Evolutionary conservation across 2,797 vertebrate species (phyloP).

Genomic region (Sebastes steindachneri): DNA sequence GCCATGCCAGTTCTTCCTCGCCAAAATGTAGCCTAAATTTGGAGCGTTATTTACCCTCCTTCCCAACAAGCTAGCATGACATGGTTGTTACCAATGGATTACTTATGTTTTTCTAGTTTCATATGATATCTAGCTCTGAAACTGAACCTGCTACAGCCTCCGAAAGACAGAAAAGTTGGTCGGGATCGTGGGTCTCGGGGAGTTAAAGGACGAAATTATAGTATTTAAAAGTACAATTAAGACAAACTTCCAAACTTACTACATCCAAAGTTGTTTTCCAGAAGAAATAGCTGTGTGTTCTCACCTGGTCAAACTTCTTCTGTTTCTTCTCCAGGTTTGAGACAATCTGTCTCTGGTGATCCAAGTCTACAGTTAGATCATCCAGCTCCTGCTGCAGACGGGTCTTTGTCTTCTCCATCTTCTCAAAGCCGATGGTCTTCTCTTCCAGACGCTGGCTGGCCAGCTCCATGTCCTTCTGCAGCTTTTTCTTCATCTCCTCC

Average conservation of each 20-base stretch:
- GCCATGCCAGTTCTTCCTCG: too few species aligned
- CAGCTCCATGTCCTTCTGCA: slow-evolving; percentile 92
- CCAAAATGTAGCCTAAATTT: too few species aligned
- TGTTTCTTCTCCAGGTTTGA: slow-evolving; percentile 96
- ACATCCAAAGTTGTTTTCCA: neutral
- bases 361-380: slow-evolving; percentile 92
- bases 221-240: neutral
- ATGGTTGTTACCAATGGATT: too few species aligned
- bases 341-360: slow-evolving; percentile 94
- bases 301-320: slow-evolving; percentile 97
- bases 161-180: too few species aligned
- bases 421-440: slow-evolving; percentile 91
- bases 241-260: neutral
- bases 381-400: slow-evolving; percentile 95
- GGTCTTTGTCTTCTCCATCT: slow-evolving; percentile 96
- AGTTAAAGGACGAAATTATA: neutral
- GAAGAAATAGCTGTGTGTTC: neutral
- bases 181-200: too few species aligned
- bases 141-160: too few species aligned
- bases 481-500: slow-evolving; percentile 94
- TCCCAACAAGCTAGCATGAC: too few species aligned
- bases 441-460: slow-evolving; percentile 91
- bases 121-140: too few species aligned
- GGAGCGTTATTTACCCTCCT: too few species aligned
- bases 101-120: too few species aligned